phyloP scores from a whole-genome alignment of 2,888 invertebrate genomes.

The Synergus japonicus region DNA sequence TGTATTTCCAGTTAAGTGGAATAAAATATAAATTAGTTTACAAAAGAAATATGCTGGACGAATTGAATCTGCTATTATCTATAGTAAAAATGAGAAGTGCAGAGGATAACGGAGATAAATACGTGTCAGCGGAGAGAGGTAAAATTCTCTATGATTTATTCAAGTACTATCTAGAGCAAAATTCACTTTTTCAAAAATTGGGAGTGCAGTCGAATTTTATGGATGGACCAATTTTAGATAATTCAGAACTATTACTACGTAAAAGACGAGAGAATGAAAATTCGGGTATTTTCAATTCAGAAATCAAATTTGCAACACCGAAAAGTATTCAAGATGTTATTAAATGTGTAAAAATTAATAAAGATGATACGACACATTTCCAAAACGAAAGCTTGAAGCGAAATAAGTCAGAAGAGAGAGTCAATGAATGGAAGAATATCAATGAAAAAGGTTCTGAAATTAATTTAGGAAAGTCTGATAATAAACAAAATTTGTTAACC shows the following conservation, averaged over 20 bases:
- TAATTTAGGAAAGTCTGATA: background rate
- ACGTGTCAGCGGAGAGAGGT: background rate
- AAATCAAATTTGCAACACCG: background rate
- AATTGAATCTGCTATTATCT: background rate
- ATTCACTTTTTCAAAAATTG: background rate
- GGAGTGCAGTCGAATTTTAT: background rate
- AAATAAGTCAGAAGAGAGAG: background rate
- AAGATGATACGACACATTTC: background rate
- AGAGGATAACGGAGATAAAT: background rate
- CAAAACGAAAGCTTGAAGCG: background rate
- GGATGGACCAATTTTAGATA: background rate
- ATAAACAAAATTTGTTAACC: background rate
- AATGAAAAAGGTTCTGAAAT: background rate
- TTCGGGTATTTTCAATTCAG: background rate
- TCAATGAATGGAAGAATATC: background rate
- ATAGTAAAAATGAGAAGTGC: background rate
- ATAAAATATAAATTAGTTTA: background rate
- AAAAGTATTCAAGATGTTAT: background rate
- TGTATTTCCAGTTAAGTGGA: background rate
- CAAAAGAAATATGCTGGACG: background rate
- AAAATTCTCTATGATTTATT: background rate
- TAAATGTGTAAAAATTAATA: background rate
- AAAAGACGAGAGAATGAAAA: background rate
- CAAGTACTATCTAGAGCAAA: background rate
- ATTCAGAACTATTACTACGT: background rate